Evolutionary conservation across 2,888 invertebrate genomes (phyloP), one percentile per base, ranked within the genome.

Genomic region (Callyntrura guangdongensis): DNA sequence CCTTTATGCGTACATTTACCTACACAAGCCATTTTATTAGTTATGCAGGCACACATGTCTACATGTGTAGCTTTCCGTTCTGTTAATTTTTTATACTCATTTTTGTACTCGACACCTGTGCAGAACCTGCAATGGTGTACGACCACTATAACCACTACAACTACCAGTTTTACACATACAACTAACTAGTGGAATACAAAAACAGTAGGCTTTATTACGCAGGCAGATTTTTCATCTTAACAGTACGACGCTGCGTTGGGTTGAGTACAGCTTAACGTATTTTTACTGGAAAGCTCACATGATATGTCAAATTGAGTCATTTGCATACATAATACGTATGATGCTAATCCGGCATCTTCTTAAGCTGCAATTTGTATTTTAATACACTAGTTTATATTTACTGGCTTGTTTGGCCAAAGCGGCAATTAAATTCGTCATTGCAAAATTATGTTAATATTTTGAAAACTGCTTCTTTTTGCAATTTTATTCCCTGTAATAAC

Each of bases 291-390:
- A 53, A 9, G 14, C 77, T 77, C 49, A 53, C 25, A 25, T 8
- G 0, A 14, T 36, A 36, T 53, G 22, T 25, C 53, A 77, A 53
- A 77, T 77, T 53, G 77, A 77, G 53, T 53, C 14, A 77, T 77
- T 77, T 77, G 53, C 25, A 25, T 11, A 27, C 53, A n/a, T 36
- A 64, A 25, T 2, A 74, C 9, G 14, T 74, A 86, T 86, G 74
- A 86, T 86, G 74, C 59, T 61, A 86, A 86, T 86, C 25, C n/a
- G 22, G 17, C 6, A 17, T 17, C 17, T 14, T 67, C 27, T 27
- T 27, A 72, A 53, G 5, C 20, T 27, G 22, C 14, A 4, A 9
- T 86, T 86, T 61, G 86, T 56, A 86, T 86, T 86, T 22, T 86
- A 86, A 86, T 86, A 1, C n/a, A 0, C 64, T 47, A 45, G 45